phyloP scores from a whole-genome alignment of 2,113 vertebrate genomes.

The Ceyx melanurus region DNA sequence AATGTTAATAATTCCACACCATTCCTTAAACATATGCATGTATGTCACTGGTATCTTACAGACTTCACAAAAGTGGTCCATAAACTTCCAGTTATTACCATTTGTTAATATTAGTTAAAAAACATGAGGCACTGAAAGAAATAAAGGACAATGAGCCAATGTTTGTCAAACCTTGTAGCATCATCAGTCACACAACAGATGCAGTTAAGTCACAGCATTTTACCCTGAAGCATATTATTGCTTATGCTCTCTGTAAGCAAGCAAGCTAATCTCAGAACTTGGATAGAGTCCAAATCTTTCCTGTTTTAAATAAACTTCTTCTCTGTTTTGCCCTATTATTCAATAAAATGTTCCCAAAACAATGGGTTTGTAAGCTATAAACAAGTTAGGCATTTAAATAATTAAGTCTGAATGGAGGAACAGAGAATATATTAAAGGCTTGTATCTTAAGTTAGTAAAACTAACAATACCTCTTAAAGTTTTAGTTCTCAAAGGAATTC shows the following conservation, averaged over 20 bases:
- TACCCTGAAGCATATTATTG: background rate
- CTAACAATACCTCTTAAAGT: background rate
- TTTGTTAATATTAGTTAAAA: background rate
- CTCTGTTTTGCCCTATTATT: conserved; percentile 30
- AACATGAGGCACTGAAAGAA: conserved; percentile 3
- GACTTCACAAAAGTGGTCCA: background rate
- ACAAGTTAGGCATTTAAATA: conserved; percentile 42
- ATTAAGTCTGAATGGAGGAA: conserved; percentile 24
- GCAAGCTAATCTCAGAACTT: conserved; percentile 18
- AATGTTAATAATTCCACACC: background rate
- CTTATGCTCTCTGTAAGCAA: background rate
- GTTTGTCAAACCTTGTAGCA: conserved; percentile 17
- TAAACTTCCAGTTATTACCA: background rate
- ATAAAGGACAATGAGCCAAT: conserved; percentile 12
- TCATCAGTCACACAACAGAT: conserved; percentile 25
- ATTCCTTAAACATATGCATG: background rate
- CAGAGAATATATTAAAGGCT: background rate
- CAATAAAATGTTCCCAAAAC: conserved; percentile 54
- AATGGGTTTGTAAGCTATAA: conserved; percentile 31
- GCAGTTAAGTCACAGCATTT: conserved; percentile 30
- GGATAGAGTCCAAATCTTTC: conserved; percentile 38
- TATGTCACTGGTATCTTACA: background rate
- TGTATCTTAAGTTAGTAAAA: background rate
- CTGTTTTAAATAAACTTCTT: conserved; percentile 56
- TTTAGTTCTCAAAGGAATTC: background rate